These are phyloP conservation scores for Quadroppia sp. DNA, from an alignment of 2,888 invertebrate species.

Conservation along the genomic window DNA sequence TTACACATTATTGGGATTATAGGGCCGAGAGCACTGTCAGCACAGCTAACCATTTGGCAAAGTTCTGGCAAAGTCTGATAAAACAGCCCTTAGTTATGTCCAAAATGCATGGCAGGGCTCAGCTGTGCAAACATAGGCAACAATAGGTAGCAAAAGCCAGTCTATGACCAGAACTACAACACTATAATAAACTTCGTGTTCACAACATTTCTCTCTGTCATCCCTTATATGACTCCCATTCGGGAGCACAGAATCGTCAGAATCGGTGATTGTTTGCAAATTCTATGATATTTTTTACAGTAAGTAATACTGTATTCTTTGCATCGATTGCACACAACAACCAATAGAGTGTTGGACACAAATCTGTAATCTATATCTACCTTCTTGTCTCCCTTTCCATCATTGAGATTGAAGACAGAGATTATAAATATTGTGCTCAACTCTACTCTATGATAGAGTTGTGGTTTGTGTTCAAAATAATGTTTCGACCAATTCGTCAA, in stretches of 20 bases:
- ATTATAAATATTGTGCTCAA: too few relatives aligned
- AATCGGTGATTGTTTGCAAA: neutral
- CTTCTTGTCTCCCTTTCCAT: neutral
- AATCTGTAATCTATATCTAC: neutral
- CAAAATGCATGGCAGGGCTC: slow-evolving; percentile 18
- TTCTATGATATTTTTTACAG: neutral
- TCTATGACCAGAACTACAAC: neutral
- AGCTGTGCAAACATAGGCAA: slow-evolving; percentile 33
- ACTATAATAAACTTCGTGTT: slow-evolving; percentile 13
- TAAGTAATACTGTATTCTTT: too few relatives aligned
- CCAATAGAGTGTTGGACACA: too few relatives aligned
- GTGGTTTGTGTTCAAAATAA: too few relatives aligned
- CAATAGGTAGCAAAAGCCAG: slow-evolving; percentile 33
- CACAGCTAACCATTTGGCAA: neutral
- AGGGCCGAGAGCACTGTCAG: neutral
- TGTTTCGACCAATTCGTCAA: too few relatives aligned
- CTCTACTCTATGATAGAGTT: too few relatives aligned
- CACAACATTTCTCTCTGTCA: slow-evolving; percentile 1
- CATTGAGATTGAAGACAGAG: too few relatives aligned
- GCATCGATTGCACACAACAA: too few relatives aligned
- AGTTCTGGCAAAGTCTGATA: slow-evolving; percentile 27
- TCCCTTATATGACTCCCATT: neutral
- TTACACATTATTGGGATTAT: slow-evolving; percentile 28
- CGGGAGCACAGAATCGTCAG: neutral
- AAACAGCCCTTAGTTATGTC: slow-evolving; percentile 35